Percentiles rank a stretch among this genome's conserved stretches.
phyloP scores from a whole-genome alignment of 2,888 invertebrate genomes.

The Hetaerina titia region DNA sequence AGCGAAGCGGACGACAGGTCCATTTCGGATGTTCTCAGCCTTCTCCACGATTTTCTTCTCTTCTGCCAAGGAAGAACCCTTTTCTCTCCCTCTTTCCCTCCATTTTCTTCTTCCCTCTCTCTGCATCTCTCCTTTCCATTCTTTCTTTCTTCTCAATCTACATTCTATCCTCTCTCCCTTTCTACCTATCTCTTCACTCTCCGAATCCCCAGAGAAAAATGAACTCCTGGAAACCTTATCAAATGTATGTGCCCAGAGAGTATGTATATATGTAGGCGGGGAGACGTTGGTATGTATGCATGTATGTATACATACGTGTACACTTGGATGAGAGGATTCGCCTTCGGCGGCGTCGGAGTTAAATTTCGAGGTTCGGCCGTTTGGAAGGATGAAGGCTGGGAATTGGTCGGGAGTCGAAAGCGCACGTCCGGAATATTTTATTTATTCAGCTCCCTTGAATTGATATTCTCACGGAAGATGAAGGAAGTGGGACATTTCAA shows the following conservation, averaged over 20 bases:
- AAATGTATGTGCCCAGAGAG: slow-evolving; percentile 30
- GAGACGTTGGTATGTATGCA: not conserved
- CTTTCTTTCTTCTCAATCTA: not conserved
- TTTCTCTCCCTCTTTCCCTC: not conserved
- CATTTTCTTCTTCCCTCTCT: not conserved
- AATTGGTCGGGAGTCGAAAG: slow-evolving; percentile 25
- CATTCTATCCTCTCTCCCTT: not conserved
- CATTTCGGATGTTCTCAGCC: slow-evolving; percentile 56
- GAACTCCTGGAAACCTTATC: slow-evolving; percentile 49
- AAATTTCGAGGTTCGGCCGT: slow-evolving; percentile 48
- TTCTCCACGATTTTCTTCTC: not conserved
- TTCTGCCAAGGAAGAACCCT: not conserved
- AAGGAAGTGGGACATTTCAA: slow-evolving; percentile 35
- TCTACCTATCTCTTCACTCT: not conserved
- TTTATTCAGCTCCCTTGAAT: slow-evolving; percentile 37
- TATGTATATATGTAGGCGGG: not conserved
- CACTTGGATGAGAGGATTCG: not conserved
- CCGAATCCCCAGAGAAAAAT: slow-evolving; percentile 52
- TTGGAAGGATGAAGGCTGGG: slow-evolving; percentile 24
- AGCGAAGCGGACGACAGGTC: slow-evolving; percentile 60
- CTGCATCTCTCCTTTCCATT: not conserved
- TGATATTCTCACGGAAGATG: slow-evolving; percentile 21
- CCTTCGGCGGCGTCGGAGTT: slow-evolving; percentile 50
- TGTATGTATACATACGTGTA: slow-evolving; percentile 20
- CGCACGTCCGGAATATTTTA: slow-evolving; percentile 54